Evolutionary conservation across 1,140 invertebrate genomes (phyloP), one percentile per base, ranked within the genome.

Genomic region (Pseudomyrmex dendroicus): DNA sequence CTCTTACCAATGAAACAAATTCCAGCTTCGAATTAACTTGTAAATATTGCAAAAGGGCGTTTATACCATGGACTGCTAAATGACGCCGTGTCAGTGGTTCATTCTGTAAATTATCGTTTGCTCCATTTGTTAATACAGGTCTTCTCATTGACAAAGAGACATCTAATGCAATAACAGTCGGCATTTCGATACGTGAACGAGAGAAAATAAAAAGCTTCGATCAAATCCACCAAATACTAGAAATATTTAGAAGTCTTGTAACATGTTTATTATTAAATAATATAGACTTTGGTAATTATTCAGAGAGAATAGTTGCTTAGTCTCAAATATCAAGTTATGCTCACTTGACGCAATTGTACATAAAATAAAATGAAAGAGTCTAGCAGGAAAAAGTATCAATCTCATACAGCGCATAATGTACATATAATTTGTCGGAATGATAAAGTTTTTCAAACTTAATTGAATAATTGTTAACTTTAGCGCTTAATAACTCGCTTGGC

Each of bases 31-130:
- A 97, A 91, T 98, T 96, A 1, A 95, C 90, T 87, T 96, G 95
- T 72, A 99, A 95, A 93, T 98, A 97, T 94, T 99, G 97, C 50
- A 99, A 94, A 82, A 99, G 95, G 59, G 96, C 95, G 92, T 97
- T 97, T 76, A 99, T 97, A 61, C 98, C 98, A 78, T 97, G 96
- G 54, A 97, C 93, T 9, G 98, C 98, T 78, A 99, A 95, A 86
- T 97, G 95, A 87, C 96, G 95, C 67, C 96, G 95, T 0, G 96
- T 96, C 63, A 96, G 82, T 80, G 91, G 92, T 87, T 94, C 93
- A 86, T 63, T 92, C 86, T 88, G 89, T 63, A 89, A 77, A 77
- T 73, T 95, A 84, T 96, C 95, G 82, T 74, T 88, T 66, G 94
- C 93, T 67, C 94, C 94, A 76, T 94, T 95, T 82, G 95, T 95